These are phyloP conservation scores for Elegia similella DNA, from an alignment of 2,888 invertebrate species.

Conservation along the genomic window DNA sequence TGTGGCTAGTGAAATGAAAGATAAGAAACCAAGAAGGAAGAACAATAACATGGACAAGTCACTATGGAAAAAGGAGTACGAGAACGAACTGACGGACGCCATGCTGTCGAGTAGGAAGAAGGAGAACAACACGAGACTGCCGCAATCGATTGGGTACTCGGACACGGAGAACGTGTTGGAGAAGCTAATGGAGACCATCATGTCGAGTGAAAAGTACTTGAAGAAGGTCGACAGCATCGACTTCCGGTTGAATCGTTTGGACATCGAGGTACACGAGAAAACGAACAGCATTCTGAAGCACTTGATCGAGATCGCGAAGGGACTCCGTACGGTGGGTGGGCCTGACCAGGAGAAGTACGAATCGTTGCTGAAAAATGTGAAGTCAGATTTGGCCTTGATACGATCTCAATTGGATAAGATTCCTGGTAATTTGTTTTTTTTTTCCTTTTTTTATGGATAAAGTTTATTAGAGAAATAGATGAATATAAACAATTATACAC, in stretches of 20 bases:
- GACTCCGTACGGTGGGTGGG: slow-evolving; percentile 32
- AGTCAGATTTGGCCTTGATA: slow-evolving; percentile 31
- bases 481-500: no score
- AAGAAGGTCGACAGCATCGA: slow-evolving; percentile 74
- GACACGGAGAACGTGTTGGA: slow-evolving; percentile 68
- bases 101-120: slow-evolving; percentile 48
- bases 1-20: slow-evolving; percentile 38
- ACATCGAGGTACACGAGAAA: slow-evolving; percentile 72
- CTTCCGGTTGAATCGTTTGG: slow-evolving; percentile 64
- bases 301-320: slow-evolving; percentile 48
- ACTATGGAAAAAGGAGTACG: slow-evolving; percentile 71
- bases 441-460: no score
- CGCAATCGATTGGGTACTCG: slow-evolving; percentile 35
- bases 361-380: slow-evolving; percentile 41
- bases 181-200: slow-evolving; percentile 65
- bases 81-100: slow-evolving; percentile 63
- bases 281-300: slow-evolving; percentile 61
- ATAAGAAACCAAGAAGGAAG: slow-evolving; percentile 43
- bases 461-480: no score
- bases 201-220: slow-evolving; percentile 68
- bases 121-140: slow-evolving; percentile 52
- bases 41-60: slow-evolving; percentile 49
- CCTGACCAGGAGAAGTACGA: slow-evolving; percentile 40
- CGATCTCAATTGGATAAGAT: background rate
- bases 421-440: background rate